Conservation (phyloP, 2,888 invertebrate species). For the Phengaris arion region DNA sequence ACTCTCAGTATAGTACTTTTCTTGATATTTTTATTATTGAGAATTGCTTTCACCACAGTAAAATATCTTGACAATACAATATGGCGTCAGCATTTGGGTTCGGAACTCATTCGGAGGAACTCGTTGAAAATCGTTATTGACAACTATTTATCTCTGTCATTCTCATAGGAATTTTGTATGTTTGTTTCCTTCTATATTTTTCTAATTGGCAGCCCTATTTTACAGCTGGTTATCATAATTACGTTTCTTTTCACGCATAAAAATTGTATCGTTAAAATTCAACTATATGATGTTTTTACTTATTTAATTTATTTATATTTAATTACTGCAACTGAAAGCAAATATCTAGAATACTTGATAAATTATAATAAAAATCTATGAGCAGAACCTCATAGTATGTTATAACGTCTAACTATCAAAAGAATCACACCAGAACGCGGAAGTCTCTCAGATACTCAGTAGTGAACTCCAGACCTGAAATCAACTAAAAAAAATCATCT, state of each 20-base stretch:
- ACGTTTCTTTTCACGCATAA: slow-evolving; percentile 33
- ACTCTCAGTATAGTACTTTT: slow-evolving; percentile 14
- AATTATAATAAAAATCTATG: no score
- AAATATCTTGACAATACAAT: slow-evolving; percentile 70
- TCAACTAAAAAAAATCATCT: no score
- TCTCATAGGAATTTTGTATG: slow-evolving; percentile 14
- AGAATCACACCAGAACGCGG: no score
- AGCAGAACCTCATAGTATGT: no score
- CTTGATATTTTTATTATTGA: slow-evolving; percentile 34
- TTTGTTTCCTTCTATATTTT: background rate
- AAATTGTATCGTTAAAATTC: no score
- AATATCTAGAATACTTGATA: no score
- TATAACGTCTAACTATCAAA: no score
- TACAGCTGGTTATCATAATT: background rate
- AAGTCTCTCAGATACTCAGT: no score
- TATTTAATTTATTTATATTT: no score
- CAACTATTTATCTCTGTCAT: slow-evolving; percentile 40
- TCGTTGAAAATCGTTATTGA: slow-evolving; percentile 41
- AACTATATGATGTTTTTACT: no score
- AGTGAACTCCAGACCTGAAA: no score
- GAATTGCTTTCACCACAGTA: slow-evolving; percentile 54
- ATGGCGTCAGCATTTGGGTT: slow-evolving; percentile 55
- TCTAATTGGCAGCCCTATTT: background rate
- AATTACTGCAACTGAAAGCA: no score
- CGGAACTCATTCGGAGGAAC: slow-evolving; percentile 15